A percentile compares a stretch with the other conserved stretches of the same genome.
Conservation (phyloP, 2,888 invertebrate genomes). For the Sarcophaga variegata region DNA sequence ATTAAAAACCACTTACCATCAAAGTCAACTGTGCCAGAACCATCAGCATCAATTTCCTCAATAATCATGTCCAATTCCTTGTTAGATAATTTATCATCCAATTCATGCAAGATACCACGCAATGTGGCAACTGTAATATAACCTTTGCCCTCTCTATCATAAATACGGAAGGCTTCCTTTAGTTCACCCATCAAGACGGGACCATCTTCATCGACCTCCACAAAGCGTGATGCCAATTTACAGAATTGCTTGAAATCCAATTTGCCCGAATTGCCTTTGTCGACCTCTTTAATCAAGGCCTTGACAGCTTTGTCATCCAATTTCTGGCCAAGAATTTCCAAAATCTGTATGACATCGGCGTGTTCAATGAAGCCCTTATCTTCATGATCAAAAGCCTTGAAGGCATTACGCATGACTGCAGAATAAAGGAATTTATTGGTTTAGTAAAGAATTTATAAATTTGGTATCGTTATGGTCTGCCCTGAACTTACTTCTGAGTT, state of each 20-base stretch:
- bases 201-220: conserved; percentile 94
- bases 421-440: not conserved
- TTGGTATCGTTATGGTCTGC: too few relatives aligned
- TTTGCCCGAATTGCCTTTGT: conserved; percentile 90
- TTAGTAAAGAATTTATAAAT: not conserved
- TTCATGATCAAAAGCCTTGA: conserved; percentile 95
- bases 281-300: conserved; percentile 92
- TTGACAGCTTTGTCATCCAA: conserved; percentile 90
- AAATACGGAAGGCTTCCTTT: conserved; percentile 96
- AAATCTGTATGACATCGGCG: conserved; percentile 91
- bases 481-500: conserved; percentile 86
- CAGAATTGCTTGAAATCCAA: conserved; percentile 95
- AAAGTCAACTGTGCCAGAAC: conserved; percentile 98
- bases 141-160: conserved; percentile 97
- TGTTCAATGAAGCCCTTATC: conserved; percentile 92
- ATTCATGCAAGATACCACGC: conserved; percentile 94
- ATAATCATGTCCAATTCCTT: conserved; percentile 97
- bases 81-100: conserved; percentile 94
- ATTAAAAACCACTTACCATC: conserved; percentile 86
- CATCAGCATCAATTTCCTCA: conserved; percentile 94
- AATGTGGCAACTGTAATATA: conserved; percentile 94
- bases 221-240: conserved; percentile 91
- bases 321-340: conserved; percentile 94
- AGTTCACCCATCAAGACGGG: conserved; percentile 95
- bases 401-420: conserved; percentile 93